These are phyloP conservation scores for Raja brachyura DNA, from an alignment of 2,113 vertebrate genomes.

Conservation along the genomic window DNA sequence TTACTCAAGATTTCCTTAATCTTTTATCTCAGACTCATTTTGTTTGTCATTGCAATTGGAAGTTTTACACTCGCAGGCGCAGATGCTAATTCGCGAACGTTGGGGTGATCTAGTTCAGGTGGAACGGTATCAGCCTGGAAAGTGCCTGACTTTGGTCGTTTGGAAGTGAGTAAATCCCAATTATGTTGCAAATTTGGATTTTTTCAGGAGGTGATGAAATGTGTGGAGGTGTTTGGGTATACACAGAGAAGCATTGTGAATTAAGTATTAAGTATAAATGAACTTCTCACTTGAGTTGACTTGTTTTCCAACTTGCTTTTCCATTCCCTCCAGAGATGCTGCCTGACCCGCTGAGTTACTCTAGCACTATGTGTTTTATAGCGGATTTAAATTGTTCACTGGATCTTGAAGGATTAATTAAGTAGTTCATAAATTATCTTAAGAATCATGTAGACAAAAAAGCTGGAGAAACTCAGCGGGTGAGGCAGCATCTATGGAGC, in stretches of 20 bases:
- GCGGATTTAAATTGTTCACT: background rate
- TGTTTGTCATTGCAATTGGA: constrained; percentile 95
- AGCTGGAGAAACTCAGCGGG: too few relatives aligned
- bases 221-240: too few relatives aligned
- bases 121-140: constrained; percentile 85
- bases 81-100: constrained; percentile 89
- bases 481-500: too few relatives aligned
- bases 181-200: background rate
- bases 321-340: too few relatives aligned
- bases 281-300: background rate
- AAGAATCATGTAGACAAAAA: background rate
- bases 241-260: background rate
- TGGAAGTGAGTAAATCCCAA: constrained; percentile 83
- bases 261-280: background rate
- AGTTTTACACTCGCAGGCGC: constrained; percentile 90
- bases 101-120: constrained; percentile 99
- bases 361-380: too few relatives aligned
- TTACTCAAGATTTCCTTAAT: constrained; percentile 64
- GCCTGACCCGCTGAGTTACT: too few relatives aligned
- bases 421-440: background rate
- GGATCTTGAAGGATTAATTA: background rate
- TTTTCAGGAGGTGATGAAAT: background rate
- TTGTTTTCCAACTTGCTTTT: background rate
- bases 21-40: constrained; percentile 75
- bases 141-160: constrained; percentile 86